phyloP scores from a whole-genome alignment of 2,113 vertebrate genomes.

The Rhombomys opimus region DNA sequence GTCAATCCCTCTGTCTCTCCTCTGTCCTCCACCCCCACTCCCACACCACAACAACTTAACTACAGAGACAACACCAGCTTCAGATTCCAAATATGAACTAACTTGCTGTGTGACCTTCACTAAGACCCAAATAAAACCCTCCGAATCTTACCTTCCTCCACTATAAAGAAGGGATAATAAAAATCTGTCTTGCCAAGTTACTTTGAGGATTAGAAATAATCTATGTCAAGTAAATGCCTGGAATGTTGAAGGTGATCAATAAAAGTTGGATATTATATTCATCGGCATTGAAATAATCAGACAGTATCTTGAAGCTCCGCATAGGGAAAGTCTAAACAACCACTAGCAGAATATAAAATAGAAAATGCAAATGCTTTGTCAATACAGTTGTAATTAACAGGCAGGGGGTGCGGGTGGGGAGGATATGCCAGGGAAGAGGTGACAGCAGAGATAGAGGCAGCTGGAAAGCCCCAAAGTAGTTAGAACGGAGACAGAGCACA shows the following conservation, averaged over 20 bases:
- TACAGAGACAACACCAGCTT: neutral
- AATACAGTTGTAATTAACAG: slow-evolving; percentile 38
- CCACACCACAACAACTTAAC: neutral
- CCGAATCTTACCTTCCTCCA: slow-evolving; percentile 41
- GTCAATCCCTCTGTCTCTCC: neutral
- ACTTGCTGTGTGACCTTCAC: slow-evolving; percentile 59
- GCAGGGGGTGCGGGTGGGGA: neutral
- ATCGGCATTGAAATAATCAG: slow-evolving; percentile 33
- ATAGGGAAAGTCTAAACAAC: slow-evolving; percentile 42
- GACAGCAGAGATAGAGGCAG: neutral
- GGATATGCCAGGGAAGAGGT: neutral
- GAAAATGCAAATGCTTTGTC: slow-evolving; percentile 19
- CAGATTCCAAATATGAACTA: slow-evolving; percentile 46
- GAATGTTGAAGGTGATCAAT: slow-evolving; percentile 56
- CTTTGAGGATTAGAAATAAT: slow-evolving; percentile 67
- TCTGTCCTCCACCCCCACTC: neutral
- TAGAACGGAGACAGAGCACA: neutral
- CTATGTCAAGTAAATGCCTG: slow-evolving; percentile 40
- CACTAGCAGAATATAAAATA: slow-evolving; percentile 47
- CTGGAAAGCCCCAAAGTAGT: neutral
- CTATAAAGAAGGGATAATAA: slow-evolving; percentile 45
- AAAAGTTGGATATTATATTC: slow-evolving; percentile 40
- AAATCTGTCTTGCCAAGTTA: slow-evolving; percentile 46
- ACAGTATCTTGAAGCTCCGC: slow-evolving; percentile 3
- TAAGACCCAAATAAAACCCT: slow-evolving; percentile 47